Percentiles rank a stretch among this genome's conserved stretches.
Conservation (phyloP, 2,888 invertebrate species). For the Lissonota sp. region DNA sequence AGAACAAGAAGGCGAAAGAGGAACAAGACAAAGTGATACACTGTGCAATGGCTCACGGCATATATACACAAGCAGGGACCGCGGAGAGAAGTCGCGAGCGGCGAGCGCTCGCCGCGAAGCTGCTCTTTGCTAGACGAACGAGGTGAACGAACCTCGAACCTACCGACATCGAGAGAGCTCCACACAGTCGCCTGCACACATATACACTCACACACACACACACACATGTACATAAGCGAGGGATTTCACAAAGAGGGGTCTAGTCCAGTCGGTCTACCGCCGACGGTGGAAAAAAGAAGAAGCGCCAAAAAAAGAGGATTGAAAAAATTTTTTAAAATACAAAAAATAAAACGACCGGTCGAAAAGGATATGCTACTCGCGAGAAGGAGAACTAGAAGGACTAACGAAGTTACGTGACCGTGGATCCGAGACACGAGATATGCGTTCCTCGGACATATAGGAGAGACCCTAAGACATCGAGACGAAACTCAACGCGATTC, state of each 20-base stretch:
- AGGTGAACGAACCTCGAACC: slow-evolving; percentile 83
- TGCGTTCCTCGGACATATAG: neutral
- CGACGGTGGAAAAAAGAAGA: slow-evolving; percentile 69
- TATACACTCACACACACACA: too few species aligned
- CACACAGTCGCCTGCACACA: neutral
- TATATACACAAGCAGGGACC: slow-evolving; percentile 47
- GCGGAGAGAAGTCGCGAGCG: slow-evolving; percentile 5
- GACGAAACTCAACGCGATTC: neutral
- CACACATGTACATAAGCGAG: neutral
- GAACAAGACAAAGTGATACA: slow-evolving; percentile 55
- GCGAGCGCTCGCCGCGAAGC: slow-evolving; percentile 14
- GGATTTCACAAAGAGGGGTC: neutral
- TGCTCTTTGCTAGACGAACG: slow-evolving; percentile 72
- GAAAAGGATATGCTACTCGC: slow-evolving; percentile 56
- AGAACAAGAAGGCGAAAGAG: slow-evolving; percentile 18
- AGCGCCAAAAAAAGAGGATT: slow-evolving; percentile 72
- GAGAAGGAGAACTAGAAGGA: slow-evolving; percentile 57
- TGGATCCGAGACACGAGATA: neutral
- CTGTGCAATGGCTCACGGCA: slow-evolving; percentile 57
- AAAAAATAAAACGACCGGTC: slow-evolving; percentile 59
- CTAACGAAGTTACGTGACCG: slow-evolving; percentile 39
- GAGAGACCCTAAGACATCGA: slow-evolving; percentile 10
- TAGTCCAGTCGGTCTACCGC: neutral
- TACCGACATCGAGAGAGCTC: slow-evolving; percentile 71
- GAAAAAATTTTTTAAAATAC: slow-evolving; percentile 55